Conservation (phyloP, 2,888 invertebrate species). For the Acanthosepion lycidas region DNA sequence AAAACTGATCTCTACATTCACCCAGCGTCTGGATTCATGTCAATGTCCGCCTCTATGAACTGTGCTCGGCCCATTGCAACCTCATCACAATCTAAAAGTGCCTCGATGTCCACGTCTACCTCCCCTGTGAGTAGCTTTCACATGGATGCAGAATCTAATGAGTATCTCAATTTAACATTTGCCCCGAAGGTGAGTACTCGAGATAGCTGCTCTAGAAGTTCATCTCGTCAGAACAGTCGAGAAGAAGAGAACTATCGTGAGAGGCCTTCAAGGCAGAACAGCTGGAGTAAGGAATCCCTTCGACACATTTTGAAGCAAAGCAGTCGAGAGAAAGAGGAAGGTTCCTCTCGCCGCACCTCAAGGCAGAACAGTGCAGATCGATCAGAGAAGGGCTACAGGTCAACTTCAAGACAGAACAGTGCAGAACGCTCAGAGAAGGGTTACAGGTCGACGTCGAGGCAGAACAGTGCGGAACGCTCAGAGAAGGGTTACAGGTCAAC, state of each 20-base stretch:
- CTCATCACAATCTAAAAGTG: slow-evolving; percentile 37
- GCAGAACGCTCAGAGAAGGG: background rate
- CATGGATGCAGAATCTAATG: background rate
- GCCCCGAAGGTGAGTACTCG: background rate
- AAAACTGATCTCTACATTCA: slow-evolving; percentile 43
- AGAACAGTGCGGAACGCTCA: background rate
- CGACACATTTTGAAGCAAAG: background rate
- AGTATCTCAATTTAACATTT: slow-evolving; percentile 39
- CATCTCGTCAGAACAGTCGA: background rate
- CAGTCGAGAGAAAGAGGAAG: background rate
- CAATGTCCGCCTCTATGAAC: slow-evolving; percentile 35
- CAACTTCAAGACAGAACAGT: background rate
- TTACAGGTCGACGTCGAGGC: background rate
- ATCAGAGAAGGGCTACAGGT: background rate
- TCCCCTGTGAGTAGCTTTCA: slow-evolving; percentile 41
- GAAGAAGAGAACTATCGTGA: slow-evolving; percentile 36
- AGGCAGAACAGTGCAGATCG: background rate
- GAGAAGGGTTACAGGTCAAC: background rate
- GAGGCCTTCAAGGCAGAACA: slow-evolving; percentile 25
- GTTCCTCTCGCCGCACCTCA: background rate
- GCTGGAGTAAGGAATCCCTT: background rate
- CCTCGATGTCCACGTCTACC: slow-evolving; percentile 39
- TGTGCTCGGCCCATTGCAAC: background rate
- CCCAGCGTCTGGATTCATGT: background rate
- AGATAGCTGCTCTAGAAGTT: background rate